Evolutionary conservation across 1,140 invertebrate genomes (phyloP).

Genomic region (Leptopilina boulardi): DNA sequence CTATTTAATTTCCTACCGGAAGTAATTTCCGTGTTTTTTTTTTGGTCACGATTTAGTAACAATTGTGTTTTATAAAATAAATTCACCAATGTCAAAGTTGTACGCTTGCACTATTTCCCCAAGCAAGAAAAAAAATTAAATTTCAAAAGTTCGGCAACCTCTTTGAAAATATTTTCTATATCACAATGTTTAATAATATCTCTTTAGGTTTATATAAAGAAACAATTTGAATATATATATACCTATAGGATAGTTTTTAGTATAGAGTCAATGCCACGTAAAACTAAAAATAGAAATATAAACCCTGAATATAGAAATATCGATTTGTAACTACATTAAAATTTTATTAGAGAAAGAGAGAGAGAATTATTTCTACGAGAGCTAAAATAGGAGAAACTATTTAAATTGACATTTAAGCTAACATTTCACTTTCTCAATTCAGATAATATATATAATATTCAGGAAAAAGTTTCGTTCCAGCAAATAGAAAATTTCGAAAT

Average conservation of each 20-base stretch:
- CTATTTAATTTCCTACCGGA: background rate
- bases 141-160: background rate
- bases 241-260: background rate
- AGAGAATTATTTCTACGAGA: background rate
- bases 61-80: constrained; percentile 23
- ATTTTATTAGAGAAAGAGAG: constrained; percentile 1
- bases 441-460: too few species aligned
- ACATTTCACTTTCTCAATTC: constrained; percentile 9
- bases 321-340: background rate
- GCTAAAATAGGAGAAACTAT: constrained; percentile 8
- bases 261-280: background rate
- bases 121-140: background rate
- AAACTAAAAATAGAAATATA: background rate
- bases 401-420: constrained; percentile 9
- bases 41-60: constrained; percentile 29
- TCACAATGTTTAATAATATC: background rate
- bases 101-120: background rate
- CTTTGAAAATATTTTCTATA: background rate
- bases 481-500: too few species aligned
- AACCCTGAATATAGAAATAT: background rate
- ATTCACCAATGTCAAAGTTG: constrained; percentile 25
- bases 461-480: too few species aligned
- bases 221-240: background rate
- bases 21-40: constrained; percentile 4
- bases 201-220: background rate